Conservation (phyloP, 2,888 invertebrate species). For the Camptogramma bilineatum region DNA sequence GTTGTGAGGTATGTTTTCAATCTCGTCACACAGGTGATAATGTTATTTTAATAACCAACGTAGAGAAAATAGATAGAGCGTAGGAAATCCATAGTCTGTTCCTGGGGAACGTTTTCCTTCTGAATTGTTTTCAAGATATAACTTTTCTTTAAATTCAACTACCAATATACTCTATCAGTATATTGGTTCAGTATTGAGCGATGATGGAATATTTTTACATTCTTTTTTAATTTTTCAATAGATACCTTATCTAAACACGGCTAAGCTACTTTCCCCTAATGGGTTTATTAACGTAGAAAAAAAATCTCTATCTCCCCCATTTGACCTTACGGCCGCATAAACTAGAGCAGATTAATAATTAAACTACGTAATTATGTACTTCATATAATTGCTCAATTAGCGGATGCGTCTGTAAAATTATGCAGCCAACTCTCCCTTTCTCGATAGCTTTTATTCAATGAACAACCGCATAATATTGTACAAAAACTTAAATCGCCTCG, state of each 20-base stretch:
- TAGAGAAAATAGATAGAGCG: no score
- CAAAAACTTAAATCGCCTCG: no score
- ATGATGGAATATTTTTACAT: no score
- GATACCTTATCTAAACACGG: no score
- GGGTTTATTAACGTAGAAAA: not conserved
- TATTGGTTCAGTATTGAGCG: no score
- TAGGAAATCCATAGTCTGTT: no score
- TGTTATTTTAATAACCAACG: not conserved
- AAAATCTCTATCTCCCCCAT: slow-evolving; percentile 48
- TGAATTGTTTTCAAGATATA: no score
- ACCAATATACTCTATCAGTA: no score
- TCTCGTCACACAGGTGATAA: slow-evolving; percentile 3
- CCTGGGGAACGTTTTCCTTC: no score
- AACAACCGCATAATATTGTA: no score
- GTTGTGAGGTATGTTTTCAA: not conserved
- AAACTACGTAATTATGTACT: slow-evolving; percentile 32
- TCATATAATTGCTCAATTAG: slow-evolving; percentile 42
- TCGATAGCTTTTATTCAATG: not conserved
- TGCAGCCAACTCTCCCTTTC: slow-evolving; percentile 20
- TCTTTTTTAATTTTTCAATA: no score
- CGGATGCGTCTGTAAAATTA: slow-evolving; percentile 33
- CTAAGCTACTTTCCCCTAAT: not conserved
- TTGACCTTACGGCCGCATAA: slow-evolving; percentile 43
- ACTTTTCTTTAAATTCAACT: no score
- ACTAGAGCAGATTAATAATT: slow-evolving; percentile 40